These are phyloP conservation scores for Drosophila erecta DNA, from an alignment of 1,140 invertebrate genomes.

Conservation along the genomic window DNA sequence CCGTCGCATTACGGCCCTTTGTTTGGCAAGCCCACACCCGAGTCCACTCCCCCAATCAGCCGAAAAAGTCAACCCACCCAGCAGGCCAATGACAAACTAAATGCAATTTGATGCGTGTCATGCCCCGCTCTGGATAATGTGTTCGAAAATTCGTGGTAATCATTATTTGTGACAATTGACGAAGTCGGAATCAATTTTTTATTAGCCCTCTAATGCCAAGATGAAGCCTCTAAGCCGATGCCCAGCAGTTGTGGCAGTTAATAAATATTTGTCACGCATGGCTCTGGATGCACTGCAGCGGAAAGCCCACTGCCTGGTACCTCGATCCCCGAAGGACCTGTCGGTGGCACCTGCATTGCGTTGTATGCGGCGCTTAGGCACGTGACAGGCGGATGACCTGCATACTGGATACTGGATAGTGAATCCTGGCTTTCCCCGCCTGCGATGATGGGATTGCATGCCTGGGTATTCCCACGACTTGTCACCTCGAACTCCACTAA, in stretches of 20 bases:
- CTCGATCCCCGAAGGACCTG: slow-evolving; percentile 20
- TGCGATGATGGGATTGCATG: slow-evolving; percentile 15
- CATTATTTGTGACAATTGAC: slow-evolving; percentile 82
- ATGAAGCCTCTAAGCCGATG: slow-evolving; percentile 45
- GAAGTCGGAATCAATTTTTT: slow-evolving; percentile 66
- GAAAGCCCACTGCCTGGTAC: not conserved
- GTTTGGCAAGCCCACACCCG: slow-evolving; percentile 22
- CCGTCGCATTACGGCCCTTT: slow-evolving; percentile 34
- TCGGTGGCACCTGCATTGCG: slow-evolving; percentile 60
- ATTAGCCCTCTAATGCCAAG: slow-evolving; percentile 26
- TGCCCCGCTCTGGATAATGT: slow-evolving; percentile 26
- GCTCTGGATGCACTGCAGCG: slow-evolving; percentile 63
- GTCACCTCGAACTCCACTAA: slow-evolving; percentile 38
- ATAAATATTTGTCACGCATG: slow-evolving; percentile 77
- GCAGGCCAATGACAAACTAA: slow-evolving; percentile 70
- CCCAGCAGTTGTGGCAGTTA: slow-evolving; percentile 58
- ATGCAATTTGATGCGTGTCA: slow-evolving; percentile 81
- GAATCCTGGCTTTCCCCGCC: not conserved
- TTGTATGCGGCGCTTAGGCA: slow-evolving; percentile 56
- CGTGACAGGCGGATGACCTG: slow-evolving; percentile 60
- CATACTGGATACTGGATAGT: not conserved
- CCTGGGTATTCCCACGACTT: slow-evolving; percentile 63
- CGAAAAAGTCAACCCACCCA: not conserved
- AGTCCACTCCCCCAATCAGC: not conserved
- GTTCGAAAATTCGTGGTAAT: slow-evolving; percentile 76